These are phyloP conservation scores for Dufourea novaeangliae DNA, from an alignment of 1,140 invertebrate genomes.

Conservation along the genomic window DNA sequence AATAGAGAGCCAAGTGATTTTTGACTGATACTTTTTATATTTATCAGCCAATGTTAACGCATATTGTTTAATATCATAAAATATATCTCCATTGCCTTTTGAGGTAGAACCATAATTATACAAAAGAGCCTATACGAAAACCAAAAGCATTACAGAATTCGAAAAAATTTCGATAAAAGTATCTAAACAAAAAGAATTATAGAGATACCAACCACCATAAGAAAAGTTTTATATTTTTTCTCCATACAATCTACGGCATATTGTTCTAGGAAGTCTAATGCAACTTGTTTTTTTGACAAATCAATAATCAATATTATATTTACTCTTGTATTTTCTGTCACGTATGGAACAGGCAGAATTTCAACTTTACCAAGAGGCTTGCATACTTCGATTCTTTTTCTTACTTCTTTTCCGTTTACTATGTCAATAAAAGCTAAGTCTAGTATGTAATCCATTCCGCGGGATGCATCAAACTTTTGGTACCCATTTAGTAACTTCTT, in stretches of 20 bases:
- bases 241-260: conserved; percentile 89
- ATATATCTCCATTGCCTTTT: conserved; percentile 86
- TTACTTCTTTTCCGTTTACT: conserved; percentile 72
- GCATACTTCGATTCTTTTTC: conserved; percentile 85
- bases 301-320: conserved; percentile 88
- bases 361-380: conserved; percentile 92
- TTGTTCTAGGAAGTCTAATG: conserved; percentile 85
- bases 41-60: conserved; percentile 85
- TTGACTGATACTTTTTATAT: conserved; percentile 86
- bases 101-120: conserved; percentile 84
- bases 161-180: conserved; percentile 45
- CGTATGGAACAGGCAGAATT: conserved; percentile 93
- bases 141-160: not conserved
- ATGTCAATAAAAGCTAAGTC: conserved; percentile 85
- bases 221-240: conserved; percentile 88
- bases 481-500: conserved; percentile 90
- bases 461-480: conserved; percentile 91
- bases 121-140: conserved; percentile 83
- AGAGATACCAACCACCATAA: conserved; percentile 85
- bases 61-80: conserved; percentile 85
- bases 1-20: conserved; percentile 88
- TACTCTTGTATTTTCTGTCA: conserved; percentile 93
- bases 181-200: conserved; percentile 24
- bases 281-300: conserved; percentile 80
- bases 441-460: conserved; percentile 94